A percentile compares a stretch with the other conserved stretches of the same genome.
phyloP scores from a whole-genome alignment of 30 jellyfish, hydroid and myxozoan species.

The Nemopilema nomurai region DNA sequence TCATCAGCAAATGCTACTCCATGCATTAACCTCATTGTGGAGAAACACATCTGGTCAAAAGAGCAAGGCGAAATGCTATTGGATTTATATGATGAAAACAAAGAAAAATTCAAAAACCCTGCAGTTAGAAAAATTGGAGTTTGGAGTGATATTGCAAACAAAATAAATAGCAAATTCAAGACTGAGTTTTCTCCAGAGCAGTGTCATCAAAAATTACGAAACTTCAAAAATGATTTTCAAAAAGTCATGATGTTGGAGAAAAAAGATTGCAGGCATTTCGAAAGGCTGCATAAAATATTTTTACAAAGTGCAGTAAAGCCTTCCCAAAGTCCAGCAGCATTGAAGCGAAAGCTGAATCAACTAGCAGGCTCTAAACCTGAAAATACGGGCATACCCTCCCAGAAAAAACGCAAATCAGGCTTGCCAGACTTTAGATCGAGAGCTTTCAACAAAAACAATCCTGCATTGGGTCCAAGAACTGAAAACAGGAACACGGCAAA shows the following conservation, averaged over 20 bases:
- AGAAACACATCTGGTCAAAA: conserved; percentile 85
- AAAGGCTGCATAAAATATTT: conserved; percentile 51
- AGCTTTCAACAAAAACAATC: neutral
- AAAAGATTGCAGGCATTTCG: conserved; percentile 65
- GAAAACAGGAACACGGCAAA: neutral
- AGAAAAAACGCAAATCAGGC: conserved; percentile 7
- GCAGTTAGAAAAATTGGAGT: conserved; percentile 81
- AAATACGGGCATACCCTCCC: conserved; percentile 9
- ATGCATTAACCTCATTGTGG: conserved; percentile 22
- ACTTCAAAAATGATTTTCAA: conserved; percentile 84
- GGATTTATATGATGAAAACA: conserved; percentile 78
- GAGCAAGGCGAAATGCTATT: conserved; percentile 80
- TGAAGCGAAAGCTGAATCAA: conserved; percentile 70
- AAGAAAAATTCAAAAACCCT: conserved; percentile 70
- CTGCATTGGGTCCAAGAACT: neutral
- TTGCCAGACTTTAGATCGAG: conserved; percentile 45
- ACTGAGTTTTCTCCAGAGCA: conserved; percentile 79
- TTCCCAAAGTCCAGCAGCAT: conserved; percentile 65
- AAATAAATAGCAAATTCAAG: conserved; percentile 55
- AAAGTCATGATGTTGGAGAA: conserved; percentile 79
- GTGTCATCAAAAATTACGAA: conserved; percentile 85
- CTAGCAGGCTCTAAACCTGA: conserved; percentile 59
- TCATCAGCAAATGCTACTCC: neutral
- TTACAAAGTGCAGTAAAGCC: conserved; percentile 52
- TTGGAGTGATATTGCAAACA: conserved; percentile 78